phyloP scores from a whole-genome alignment of 2,797 vertebrate species.

The Microctenopoma stevenorrisi region DNA sequence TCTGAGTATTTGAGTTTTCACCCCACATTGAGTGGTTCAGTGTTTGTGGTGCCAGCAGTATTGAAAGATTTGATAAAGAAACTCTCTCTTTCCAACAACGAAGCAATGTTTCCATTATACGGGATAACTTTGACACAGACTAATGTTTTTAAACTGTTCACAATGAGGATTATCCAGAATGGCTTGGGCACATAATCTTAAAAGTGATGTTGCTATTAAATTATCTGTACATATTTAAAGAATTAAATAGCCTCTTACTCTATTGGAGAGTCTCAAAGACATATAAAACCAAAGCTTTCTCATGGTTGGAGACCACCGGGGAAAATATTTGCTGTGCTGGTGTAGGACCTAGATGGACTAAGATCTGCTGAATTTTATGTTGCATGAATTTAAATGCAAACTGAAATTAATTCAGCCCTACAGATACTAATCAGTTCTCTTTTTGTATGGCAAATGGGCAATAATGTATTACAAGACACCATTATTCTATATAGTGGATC shows the following conservation, averaged over 20 bases:
- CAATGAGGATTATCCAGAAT: neutral
- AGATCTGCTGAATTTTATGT: slow-evolving; percentile 11
- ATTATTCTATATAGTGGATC: slow-evolving; percentile 68
- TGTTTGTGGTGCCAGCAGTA: neutral
- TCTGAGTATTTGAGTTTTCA: neutral
- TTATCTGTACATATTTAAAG: neutral
- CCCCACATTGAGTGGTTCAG: neutral
- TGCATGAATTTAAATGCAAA: slow-evolving; percentile 17
- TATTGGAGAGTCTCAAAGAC: neutral
- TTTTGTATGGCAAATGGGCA: slow-evolving; percentile 32
- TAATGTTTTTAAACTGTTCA: neutral
- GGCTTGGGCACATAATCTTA: neutral
- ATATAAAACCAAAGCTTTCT: slow-evolving; percentile 15
- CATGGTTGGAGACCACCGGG: neutral
- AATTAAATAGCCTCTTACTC: neutral
- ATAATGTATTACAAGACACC: slow-evolving; percentile 47
- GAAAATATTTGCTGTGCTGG: neutral
- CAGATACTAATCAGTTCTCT: slow-evolving; percentile 21
- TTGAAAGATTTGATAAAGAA: neutral
- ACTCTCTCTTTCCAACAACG: neutral
- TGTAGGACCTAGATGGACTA: neutral
- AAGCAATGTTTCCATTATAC: neutral
- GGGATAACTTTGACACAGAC: neutral
- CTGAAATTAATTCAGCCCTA: slow-evolving; percentile 17
- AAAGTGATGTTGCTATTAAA: neutral